A percentile compares a stretch with the other conserved stretches of the same genome.
These are phyloP conservation scores for Scytalopus superciliaris DNA, from an alignment of 2,113 vertebrate species.

Conservation along the genomic window DNA sequence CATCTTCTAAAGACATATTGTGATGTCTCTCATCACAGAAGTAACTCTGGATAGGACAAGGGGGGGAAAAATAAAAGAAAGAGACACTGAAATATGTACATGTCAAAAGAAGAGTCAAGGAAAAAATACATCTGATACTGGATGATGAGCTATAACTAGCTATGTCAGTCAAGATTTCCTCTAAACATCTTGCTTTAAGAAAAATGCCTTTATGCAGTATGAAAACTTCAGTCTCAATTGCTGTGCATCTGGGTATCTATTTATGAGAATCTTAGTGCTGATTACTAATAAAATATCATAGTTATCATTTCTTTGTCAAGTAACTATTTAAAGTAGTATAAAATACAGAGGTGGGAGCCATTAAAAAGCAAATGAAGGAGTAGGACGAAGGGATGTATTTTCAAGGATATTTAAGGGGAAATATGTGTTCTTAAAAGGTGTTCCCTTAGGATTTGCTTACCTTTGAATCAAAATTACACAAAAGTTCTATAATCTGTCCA, in stretches of 20 bases:
- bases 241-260: neutral
- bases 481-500: neutral
- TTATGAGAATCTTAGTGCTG: rapidly evolving
- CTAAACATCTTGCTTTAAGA: neutral
- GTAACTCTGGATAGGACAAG: neutral
- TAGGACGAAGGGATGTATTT: neutral
- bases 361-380: neutral
- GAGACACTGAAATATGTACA: neutral
- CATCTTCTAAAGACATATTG: neutral
- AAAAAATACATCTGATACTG: neutral
- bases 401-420: neutral
- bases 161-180: neutral
- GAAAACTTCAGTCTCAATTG: neutral
- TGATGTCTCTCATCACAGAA: neutral
- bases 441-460: neutral
- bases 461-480: neutral
- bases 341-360: neutral
- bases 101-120: neutral
- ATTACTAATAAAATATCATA: neutral
- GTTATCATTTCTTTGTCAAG: neutral
- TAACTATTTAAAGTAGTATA: neutral
- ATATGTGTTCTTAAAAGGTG: neutral
- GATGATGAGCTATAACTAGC: neutral
- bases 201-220: neutral
- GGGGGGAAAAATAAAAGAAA: neutral